Conservation (phyloP, 2,797 vertebrate genomes). For the Enteromius radiatus region DNA sequence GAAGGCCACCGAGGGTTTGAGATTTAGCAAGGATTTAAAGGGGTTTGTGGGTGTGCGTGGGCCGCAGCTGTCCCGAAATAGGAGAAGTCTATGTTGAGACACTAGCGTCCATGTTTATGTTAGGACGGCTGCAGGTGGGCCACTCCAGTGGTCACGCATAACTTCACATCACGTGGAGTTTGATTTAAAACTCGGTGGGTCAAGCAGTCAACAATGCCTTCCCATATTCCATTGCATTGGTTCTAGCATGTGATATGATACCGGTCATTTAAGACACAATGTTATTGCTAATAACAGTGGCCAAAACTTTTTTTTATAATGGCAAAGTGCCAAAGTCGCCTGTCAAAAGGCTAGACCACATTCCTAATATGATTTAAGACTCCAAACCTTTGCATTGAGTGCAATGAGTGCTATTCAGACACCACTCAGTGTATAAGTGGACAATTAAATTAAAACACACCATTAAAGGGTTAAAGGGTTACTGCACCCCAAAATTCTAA, state of each 20-base stretch:
- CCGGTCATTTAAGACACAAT: constrained; percentile 1
- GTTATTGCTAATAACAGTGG: constrained; percentile 10
- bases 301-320: constrained; percentile 6
- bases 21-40: constrained; percentile 80
- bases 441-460: constrained; percentile 22
- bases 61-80: constrained; percentile 84
- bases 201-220: constrained; percentile 32
- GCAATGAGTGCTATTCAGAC: background rate
- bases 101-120: constrained; percentile 65
- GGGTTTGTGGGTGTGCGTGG: constrained; percentile 70
- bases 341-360: constrained; percentile 10
- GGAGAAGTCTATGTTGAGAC: constrained; percentile 76
- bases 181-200: constrained; percentile 35
- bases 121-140: constrained; percentile 55
- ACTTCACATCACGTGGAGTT: constrained; percentile 37
- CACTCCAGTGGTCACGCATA: constrained; percentile 47
- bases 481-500: too few species aligned
- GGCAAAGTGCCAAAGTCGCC: constrained; percentile 3
- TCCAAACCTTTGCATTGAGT: background rate
- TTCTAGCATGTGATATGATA: constrained; percentile 22
- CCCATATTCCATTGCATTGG: constrained; percentile 15
- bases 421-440: constrained; percentile 8
- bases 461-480: constrained; percentile 17
- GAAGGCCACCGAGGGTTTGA: constrained; percentile 71
- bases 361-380: constrained; percentile 21